A percentile compares a stretch with the other conserved stretches of the same genome.
Evolutionary conservation across 1,140 invertebrate species (phyloP).

Genomic region (Drosophila ananassae): DNA sequence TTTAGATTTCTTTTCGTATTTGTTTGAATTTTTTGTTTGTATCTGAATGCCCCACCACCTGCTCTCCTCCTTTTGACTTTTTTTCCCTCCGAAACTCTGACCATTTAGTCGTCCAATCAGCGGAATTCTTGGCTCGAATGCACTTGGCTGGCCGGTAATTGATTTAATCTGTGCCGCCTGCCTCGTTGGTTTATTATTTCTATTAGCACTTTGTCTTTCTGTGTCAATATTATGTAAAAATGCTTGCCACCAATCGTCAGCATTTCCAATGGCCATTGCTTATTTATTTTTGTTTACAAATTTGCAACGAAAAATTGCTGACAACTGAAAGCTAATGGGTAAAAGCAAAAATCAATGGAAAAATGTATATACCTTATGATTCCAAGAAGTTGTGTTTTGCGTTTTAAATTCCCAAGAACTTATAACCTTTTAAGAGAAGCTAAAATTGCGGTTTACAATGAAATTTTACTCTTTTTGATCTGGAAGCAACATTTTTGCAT

Average conservation of each 20-base stretch:
- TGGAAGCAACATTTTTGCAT: slow-evolving; percentile 16
- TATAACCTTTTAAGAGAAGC: not conserved
- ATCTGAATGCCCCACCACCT: slow-evolving; percentile 34
- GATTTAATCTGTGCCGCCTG: slow-evolving; percentile 69
- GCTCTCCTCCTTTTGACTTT: slow-evolving; percentile 5
- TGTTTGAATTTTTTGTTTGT: slow-evolving; percentile 36
- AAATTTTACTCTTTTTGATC: not conserved
- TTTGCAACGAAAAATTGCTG: slow-evolving; percentile 30
- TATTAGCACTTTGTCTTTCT: slow-evolving; percentile 74
- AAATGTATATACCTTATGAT: not conserved
- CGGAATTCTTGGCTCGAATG: slow-evolving; percentile 53
- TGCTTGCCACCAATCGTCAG: slow-evolving; percentile 32
- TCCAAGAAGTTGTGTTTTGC: not conserved
- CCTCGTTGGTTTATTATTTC: slow-evolving; percentile 72
- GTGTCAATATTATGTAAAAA: slow-evolving; percentile 71
- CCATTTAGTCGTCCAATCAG: slow-evolving; percentile 53
- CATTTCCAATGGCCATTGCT: slow-evolving; percentile 30
- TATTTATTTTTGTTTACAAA: slow-evolving; percentile 36
- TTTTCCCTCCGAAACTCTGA: slow-evolving; percentile 11
- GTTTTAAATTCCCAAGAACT: not conserved
- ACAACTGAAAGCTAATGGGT: not conserved
- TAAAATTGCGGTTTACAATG: not conserved
- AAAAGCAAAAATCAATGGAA: slow-evolving; percentile 4
- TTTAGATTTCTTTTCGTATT: slow-evolving; percentile 3
- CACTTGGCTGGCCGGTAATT: slow-evolving; percentile 57